Percentiles rank a stretch among this genome's conserved stretches.
Conservation (phyloP, 2,797 vertebrate species). For the Calcarius lapponicus region DNA sequence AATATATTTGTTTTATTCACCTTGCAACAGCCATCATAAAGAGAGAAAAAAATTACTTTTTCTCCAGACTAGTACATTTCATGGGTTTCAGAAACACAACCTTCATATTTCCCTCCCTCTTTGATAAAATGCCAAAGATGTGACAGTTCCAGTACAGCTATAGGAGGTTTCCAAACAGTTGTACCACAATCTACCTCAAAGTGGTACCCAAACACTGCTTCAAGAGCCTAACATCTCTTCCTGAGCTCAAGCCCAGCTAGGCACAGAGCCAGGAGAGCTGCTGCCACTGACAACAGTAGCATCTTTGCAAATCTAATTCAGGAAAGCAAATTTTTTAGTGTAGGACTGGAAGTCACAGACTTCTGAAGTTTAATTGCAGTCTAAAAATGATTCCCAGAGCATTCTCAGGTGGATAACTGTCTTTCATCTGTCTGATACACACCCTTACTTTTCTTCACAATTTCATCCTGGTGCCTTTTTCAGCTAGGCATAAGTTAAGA, state of each 20-base stretch:
- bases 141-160: neutral
- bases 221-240: neutral
- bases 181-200: constrained; percentile 7
- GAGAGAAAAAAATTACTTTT: neutral
- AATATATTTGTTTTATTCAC: neutral
- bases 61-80: neutral
- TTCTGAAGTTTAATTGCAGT: neutral
- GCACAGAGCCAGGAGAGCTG: constrained; percentile 5
- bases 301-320: constrained; percentile 28
- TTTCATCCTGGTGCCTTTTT: neutral
- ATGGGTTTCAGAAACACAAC: neutral
- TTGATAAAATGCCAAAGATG: neutral
- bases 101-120: neutral
- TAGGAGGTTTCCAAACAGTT: neutral
- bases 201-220: constrained; percentile 30
- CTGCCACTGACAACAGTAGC: neutral
- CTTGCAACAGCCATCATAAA: neutral
- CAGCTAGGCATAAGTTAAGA: neutral
- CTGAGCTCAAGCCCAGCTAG: neutral
- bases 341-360: neutral
- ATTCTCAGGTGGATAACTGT: neutral
- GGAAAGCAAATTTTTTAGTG: neutral
- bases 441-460: neutral
- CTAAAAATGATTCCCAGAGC: neutral
- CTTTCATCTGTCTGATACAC: neutral